A percentile compares a stretch with the other conserved stretches of the same genome.
Conservation (phyloP, 2,113 vertebrate species). For the Myotis lucifugus region DNA sequence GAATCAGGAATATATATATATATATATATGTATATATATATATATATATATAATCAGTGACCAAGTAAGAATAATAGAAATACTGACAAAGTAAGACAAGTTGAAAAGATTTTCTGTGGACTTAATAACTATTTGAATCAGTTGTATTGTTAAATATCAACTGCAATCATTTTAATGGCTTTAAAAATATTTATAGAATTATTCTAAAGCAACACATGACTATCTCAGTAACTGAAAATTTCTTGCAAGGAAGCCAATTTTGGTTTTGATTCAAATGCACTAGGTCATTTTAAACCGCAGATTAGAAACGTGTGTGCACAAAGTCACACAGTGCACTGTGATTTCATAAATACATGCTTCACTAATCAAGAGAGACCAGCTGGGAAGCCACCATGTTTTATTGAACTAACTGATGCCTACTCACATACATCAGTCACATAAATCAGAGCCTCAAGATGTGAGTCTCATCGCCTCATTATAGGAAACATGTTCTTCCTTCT, state of each 20-base stretch:
- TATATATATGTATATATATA: no score
- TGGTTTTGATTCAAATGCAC: background rate
- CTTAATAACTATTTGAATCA: background rate
- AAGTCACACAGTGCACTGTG: background rate
- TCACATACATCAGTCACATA: background rate
- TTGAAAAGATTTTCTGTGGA: background rate
- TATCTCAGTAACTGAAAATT: background rate
- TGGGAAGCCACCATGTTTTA: background rate
- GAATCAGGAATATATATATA: no score
- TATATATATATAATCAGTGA: no score
- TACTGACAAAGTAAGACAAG: background rate
- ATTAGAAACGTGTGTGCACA: background rate
- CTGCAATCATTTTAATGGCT: background rate
- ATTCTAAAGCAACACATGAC: background rate
- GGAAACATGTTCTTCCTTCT: background rate
- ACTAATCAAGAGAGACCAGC: background rate
- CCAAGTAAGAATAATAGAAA: background rate
- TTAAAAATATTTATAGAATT: background rate
- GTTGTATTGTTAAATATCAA: background rate
- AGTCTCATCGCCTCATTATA: background rate
- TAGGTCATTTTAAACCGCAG: slow-evolving; percentile 15
- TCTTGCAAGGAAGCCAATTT: slow-evolving; percentile 26
- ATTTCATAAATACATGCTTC: background rate
- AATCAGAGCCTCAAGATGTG: background rate
- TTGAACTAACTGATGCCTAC: background rate